phyloP scores from a whole-genome alignment of 2,113 vertebrate genomes.

The Passer domesticus region DNA sequence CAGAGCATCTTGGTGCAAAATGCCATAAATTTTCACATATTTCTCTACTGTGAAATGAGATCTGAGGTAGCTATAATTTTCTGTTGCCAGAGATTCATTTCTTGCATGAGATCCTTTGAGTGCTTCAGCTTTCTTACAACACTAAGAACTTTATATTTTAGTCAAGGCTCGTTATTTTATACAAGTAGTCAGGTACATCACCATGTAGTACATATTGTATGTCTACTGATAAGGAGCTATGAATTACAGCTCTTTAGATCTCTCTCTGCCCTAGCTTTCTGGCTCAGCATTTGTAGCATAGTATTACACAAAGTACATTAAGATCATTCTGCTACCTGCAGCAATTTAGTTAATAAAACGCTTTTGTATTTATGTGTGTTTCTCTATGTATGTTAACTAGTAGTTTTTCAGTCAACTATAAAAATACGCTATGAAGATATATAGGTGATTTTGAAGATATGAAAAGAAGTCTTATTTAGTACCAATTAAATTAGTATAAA shows the following conservation, averaged over 20 bases:
- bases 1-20: not conserved
- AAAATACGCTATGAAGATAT: not conserved
- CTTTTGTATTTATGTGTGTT: not conserved
- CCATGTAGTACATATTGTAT: not conserved
- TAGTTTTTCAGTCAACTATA: not conserved
- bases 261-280: not conserved
- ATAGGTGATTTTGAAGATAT: not conserved
- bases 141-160: not conserved
- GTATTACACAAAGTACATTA: not conserved
- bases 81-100: conserved; percentile 16
- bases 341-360: not conserved
- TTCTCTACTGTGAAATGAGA: conserved; percentile 11
- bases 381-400: not conserved
- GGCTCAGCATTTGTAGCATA: not conserved
- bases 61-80: not conserved
- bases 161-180: not conserved
- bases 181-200: not conserved
- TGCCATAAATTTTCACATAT: not conserved
- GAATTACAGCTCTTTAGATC: not conserved
- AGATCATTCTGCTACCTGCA: not conserved
- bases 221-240: not conserved
- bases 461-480: not conserved
- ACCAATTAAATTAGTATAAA: not conserved
- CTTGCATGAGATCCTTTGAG: not conserved
- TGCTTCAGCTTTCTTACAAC: not conserved